phyloP scores from a whole-genome alignment of 2,113 vertebrate genomes.

The Oncorhynchus masou region DNA sequence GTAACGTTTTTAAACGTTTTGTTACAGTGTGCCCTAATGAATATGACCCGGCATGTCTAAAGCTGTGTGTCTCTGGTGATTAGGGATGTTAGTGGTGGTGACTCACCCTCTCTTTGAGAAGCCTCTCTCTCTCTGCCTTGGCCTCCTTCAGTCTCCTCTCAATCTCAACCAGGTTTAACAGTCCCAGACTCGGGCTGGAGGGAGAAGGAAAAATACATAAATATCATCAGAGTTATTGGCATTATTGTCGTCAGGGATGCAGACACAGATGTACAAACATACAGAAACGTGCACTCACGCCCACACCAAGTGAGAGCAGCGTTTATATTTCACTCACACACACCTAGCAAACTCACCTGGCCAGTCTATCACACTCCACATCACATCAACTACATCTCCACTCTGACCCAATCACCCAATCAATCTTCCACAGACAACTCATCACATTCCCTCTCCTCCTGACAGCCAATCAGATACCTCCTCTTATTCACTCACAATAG shows the following conservation, averaged over 20 bases:
- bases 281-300: neutral
- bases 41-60: constrained; percentile 31
- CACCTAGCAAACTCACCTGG: neutral
- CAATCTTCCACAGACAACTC: neutral
- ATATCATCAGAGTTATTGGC: neutral
- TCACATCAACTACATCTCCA: neutral
- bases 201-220: neutral
- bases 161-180: constrained; percentile 77
- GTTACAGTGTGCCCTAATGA: too few relatives aligned
- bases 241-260: neutral
- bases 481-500: neutral
- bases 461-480: neutral
- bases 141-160: constrained; percentile 82
- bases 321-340: neutral
- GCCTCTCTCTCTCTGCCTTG: constrained; percentile 78
- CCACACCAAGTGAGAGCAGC: neutral
- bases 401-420: neutral
- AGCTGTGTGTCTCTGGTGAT: constrained; percentile 31
- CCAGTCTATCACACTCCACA: neutral
- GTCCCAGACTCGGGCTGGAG: constrained; percentile 56
- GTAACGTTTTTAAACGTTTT: too few relatives aligned
- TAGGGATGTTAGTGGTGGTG: constrained; percentile 36
- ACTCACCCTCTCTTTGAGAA: constrained; percentile 84
- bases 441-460: neutral
- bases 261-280: neutral